A percentile compares a stretch with the other conserved stretches of the same genome.
These are phyloP conservation scores for Chloroceryle amazona DNA, from an alignment of 2,797 vertebrate genomes.

Conservation along the genomic window DNA sequence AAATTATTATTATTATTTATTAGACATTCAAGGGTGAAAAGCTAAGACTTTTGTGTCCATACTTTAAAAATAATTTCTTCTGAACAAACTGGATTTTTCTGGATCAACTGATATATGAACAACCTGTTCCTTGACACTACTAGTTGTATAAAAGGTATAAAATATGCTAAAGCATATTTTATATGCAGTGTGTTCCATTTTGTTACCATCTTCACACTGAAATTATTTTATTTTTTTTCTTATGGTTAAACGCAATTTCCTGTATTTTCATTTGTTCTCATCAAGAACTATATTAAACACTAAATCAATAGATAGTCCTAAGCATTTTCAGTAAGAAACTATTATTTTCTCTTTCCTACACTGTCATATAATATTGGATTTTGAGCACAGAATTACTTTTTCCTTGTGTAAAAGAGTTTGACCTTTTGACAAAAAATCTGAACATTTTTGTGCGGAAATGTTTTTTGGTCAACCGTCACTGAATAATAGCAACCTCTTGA, in stretches of 20 bases:
- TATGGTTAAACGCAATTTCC: not conserved
- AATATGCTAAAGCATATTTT: not conserved
- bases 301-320: not conserved
- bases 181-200: not conserved
- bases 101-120: not conserved
- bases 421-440: not conserved
- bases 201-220: not conserved
- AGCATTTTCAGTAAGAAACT: not conserved
- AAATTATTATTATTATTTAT: not conserved
- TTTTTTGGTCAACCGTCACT: not conserved
- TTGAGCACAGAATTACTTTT: not conserved
- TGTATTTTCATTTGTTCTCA: not conserved
- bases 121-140: not conserved
- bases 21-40: not conserved
- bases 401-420: not conserved
- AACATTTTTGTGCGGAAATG: not conserved
- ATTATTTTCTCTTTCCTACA: not conserved
- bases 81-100: not conserved
- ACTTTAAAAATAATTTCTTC: not conserved
- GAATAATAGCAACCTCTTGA: not conserved
- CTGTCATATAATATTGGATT: not conserved
- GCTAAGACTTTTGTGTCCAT: not conserved
- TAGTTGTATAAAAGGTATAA: not conserved
- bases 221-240: not conserved
- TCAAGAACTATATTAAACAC: not conserved